Conservation (phyloP, 2,113 vertebrate species). For the Anarrhichthys ocellatus region DNA sequence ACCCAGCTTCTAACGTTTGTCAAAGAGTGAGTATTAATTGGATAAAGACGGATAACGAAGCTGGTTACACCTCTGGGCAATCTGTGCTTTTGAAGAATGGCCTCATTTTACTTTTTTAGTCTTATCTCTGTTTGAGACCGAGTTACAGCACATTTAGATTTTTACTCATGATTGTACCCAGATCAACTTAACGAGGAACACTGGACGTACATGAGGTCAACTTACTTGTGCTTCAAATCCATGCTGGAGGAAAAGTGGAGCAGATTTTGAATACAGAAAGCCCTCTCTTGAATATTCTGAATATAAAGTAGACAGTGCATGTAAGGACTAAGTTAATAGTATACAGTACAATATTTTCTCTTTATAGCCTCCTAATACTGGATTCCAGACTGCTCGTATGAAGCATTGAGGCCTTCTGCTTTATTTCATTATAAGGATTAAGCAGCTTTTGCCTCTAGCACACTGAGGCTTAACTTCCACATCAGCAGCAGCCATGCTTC, state of each 20-base stretch:
- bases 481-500: slow-evolving; percentile 34
- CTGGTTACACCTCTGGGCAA: background rate
- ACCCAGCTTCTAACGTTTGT: slow-evolving; percentile 95
- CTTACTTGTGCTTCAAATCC: background rate
- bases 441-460: slow-evolving; percentile 49
- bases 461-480: slow-evolving; percentile 42
- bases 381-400: slow-evolving; percentile 28
- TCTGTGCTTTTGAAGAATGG: background rate
- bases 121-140: background rate
- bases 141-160: background rate
- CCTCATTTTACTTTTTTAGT: background rate
- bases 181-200: background rate
- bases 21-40: slow-evolving; percentile 92
- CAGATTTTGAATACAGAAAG: background rate
- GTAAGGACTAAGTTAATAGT: slow-evolving; percentile 8
- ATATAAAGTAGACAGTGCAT: background rate
- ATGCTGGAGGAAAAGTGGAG: background rate
- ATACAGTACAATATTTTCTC: background rate
- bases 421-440: slow-evolving; percentile 65
- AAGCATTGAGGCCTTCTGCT: slow-evolving; percentile 35
- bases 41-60: background rate
- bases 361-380: slow-evolving; percentile 10
- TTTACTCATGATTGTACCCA: background rate
- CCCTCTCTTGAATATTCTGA: background rate
- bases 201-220: background rate